Evolutionary conservation across 1,140 invertebrate genomes (phyloP), one percentile per base, ranked within the genome.

Genomic region (Acromyrmex charruanus): DNA sequence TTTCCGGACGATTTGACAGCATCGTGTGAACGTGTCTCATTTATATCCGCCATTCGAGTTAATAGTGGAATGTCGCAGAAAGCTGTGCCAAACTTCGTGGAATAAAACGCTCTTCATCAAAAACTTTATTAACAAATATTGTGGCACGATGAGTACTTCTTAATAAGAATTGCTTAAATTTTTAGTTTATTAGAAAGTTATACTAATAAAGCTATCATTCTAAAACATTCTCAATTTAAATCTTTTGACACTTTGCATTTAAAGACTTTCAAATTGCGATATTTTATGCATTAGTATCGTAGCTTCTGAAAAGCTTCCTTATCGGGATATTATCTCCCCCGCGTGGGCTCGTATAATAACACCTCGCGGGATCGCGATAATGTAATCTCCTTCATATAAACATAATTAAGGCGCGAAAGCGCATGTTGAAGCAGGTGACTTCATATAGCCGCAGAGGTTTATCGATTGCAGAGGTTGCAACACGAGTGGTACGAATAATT

Each of bases 381-480:
- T 59, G 25, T 51, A 74, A 84, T 84, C 80, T 84, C 55, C 14
- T 61, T 71, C 55, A 49, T 72, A 58, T 18, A 79, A 69, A 74
- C 49, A 74, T 89, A 79, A 86, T 88, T 74, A 80, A 89, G 65
- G 14, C 59, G 31, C 21, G 31, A 72, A 25, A 16, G 16, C 44
- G 44, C 72, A 31, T 71, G 49, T 44, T 61, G 58, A 59, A 69
- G 21, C 44, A 79, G 51, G 44, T 61, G 81, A 88, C 74, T 74
- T 88, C 58, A 79, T 77, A 72, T 84, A 39, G 28, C 14, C 6
- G 71, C 55, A 35, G 31, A 35, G 31, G 66, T 58, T 69, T 85
- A 88, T 89, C 80, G 86, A 85, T 77, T 77, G 44, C 74, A 44
- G 59, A 85, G 59, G 28, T 75, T 66, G 35, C 49, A 44, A 72